Evolutionary conservation across 2,888 invertebrate genomes (phyloP), one percentile per base, ranked within the genome.

Genomic region (Zygaena filipendulae): DNA sequence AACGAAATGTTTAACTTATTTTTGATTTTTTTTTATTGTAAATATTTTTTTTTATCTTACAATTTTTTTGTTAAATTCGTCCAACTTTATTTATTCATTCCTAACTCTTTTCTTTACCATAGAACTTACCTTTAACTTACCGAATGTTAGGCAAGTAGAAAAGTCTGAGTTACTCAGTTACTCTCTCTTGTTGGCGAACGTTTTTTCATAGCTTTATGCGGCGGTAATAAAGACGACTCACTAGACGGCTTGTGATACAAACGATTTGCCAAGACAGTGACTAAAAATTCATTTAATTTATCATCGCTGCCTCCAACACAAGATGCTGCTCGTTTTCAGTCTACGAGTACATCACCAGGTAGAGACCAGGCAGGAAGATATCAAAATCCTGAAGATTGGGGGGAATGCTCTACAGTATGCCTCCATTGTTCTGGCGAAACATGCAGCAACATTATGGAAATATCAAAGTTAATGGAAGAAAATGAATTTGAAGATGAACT

Each of bases 1-100:
- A 39, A 36, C 30, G 30, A 33, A 30, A 39, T 34, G 29, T 30
- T 38, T 29, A 32, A 35, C n/a, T n/a, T n/a, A n/a, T n/a, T n/a
- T n/a, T n/a, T n/a, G n/a, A n/a, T n/a, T n/a, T n/a, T n/a, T n/a
- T n/a, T n/a, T n/a, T 30, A 21, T n/a, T n/a, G n/a, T n/a, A n/a
- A n/a, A n/a, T n/a, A n/a, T n/a, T n/a, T n/a, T n/a, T n/a, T n/a
- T n/a, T n/a, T n/a, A n/a, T n/a, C 11, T 6, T 21, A 11, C n/a
- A n/a, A n/a, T n/a, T n/a, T n/a, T n/a, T n/a, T n/a, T n/a, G n/a
- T n/a, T n/a, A n/a, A n/a, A n/a, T n/a, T n/a, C n/a, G n/a, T n/a
- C n/a, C n/a, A n/a, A n/a, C n/a, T n/a, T n/a, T n/a, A n/a, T n/a
- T n/a, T n/a, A n/a, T n/a, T n/a, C n/a, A n/a, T n/a, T n/a, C n/a